Evolutionary conservation across 2,797 vertebrate genomes (phyloP).

Genomic region (Molossus alvarezi): DNA sequence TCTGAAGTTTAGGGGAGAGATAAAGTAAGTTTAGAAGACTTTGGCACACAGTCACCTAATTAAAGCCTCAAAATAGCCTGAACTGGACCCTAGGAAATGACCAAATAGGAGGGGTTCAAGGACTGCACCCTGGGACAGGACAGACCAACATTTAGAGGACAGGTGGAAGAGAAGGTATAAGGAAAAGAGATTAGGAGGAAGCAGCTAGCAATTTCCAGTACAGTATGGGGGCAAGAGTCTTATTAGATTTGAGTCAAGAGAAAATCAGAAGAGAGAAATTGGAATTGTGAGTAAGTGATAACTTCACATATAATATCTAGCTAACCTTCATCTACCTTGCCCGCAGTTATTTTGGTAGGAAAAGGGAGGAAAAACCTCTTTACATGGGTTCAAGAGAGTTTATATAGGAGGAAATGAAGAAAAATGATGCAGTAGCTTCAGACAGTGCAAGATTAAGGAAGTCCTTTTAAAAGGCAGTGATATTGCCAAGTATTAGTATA

Average conservation of each 20-base stretch:
- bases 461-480: neutral
- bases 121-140: neutral
- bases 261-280: neutral
- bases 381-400: neutral
- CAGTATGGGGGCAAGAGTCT: neutral
- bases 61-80: neutral
- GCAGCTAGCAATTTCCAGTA: neutral
- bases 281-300: neutral
- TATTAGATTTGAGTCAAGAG: neutral
- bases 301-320: neutral
- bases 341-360: neutral
- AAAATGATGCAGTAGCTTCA: neutral
- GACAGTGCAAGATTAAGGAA: constrained; percentile 17
- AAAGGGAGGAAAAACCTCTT: neutral
- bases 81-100: neutral
- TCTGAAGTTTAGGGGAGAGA: neutral
- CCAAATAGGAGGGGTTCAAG: neutral
- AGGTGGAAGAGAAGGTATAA: neutral
- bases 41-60: neutral
- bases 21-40: neutral
- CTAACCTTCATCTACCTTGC: neutral
- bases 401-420: neutral
- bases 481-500: neutral
- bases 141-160: neutral
- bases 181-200: neutral